Conservation (phyloP, 2,113 vertebrate genomes). For the Montifringilla adamsi region DNA sequence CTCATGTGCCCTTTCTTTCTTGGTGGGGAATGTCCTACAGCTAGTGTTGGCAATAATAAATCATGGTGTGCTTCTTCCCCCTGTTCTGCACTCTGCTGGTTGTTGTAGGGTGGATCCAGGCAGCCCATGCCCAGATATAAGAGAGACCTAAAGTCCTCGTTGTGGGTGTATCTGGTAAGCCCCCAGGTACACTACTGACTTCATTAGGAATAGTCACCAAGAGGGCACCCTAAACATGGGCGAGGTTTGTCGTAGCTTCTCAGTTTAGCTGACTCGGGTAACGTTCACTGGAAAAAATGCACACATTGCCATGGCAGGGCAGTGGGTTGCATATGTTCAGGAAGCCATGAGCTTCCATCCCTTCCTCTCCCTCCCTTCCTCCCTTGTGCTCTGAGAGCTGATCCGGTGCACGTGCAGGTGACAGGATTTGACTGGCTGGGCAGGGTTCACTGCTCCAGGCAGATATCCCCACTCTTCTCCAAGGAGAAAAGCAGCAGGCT, state of each 20-base stretch:
- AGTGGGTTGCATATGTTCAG: not conserved
- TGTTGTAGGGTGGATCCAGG: not conserved
- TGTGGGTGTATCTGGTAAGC: not conserved
- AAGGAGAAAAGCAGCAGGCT: not conserved
- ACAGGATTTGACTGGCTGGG: not conserved
- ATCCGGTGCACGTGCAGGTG: not conserved
- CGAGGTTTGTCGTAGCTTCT: not conserved
- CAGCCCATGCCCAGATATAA: not conserved
- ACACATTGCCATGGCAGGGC: not conserved
- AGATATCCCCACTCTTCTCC: not conserved
- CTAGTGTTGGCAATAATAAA: not conserved
- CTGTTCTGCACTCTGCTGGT: not conserved
- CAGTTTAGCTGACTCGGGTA: conserved; percentile 12
- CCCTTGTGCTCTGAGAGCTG: not conserved
- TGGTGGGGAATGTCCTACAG: not conserved
- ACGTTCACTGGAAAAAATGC: not conserved
- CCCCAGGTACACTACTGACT: not conserved
- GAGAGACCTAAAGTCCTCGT: accelerated
- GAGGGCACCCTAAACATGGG: not conserved
- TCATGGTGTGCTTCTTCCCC: not conserved
- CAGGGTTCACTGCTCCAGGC: not conserved
- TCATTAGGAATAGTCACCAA: not conserved
- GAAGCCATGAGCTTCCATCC: conserved; percentile 49
- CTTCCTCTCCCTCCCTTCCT: conserved; percentile 63
- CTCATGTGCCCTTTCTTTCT: not conserved